phyloP scores from a whole-genome alignment of 64 coral and sea anemone species.

The Hydrozoanthus tunicans region DNA sequence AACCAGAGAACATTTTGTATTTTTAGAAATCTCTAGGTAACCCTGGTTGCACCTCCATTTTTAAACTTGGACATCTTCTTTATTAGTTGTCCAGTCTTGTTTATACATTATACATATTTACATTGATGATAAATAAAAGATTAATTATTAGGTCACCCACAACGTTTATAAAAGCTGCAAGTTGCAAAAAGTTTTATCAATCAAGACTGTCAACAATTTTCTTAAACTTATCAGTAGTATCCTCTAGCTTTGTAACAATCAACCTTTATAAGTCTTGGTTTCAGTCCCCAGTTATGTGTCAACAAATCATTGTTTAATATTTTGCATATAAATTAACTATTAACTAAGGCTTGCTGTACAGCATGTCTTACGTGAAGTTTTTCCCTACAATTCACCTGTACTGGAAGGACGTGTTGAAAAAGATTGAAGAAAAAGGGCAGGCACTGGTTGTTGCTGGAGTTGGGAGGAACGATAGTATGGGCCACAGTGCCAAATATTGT shows the following conservation, averaged over 20 bases:
- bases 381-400: constrained; percentile 29
- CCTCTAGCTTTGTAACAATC: not conserved
- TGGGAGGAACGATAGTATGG: constrained; percentile 12
- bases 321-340: not conserved
- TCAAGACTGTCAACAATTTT: not conserved
- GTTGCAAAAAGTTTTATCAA: not conserved
- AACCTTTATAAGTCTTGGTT: not conserved
- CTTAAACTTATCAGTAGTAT: not conserved
- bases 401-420: not conserved
- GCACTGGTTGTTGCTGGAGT: not conserved
- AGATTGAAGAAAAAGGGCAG: constrained; percentile 11
- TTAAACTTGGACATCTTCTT: too few relatives aligned
- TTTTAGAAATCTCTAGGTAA: too few relatives aligned
- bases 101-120: not conserved
- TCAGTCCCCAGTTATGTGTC: not conserved
- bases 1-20: too few relatives aligned
- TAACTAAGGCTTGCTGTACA: not conserved
- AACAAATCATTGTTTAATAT: not conserved
- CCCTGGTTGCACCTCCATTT: too few relatives aligned
- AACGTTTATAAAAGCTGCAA: not conserved
- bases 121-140: not conserved
- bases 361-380: not conserved
- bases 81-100: not conserved
- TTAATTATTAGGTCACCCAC: not conserved
- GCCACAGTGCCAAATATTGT: constrained; percentile 32